Percentiles rank a stretch among this genome's conserved stretches.
Conservation (phyloP, 2,888 invertebrate species). For the Lycia hirtaria region DNA sequence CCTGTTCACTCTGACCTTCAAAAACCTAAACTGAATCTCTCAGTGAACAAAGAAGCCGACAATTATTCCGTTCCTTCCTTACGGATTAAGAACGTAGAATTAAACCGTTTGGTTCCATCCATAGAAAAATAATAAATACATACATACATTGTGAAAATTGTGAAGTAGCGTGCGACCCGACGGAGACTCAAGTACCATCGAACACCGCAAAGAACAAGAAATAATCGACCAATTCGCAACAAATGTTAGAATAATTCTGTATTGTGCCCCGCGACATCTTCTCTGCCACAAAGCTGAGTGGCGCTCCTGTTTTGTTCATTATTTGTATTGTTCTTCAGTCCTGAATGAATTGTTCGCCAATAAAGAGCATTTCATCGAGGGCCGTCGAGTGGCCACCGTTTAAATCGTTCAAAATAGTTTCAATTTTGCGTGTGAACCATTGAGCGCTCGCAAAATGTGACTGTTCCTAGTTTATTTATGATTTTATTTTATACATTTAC, state of each 20-base stretch:
- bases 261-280: constrained; percentile 78
- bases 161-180: constrained; percentile 3
- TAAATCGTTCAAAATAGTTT: constrained; percentile 56
- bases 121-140: no score
- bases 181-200: constrained; percentile 40
- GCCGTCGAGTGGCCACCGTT: constrained; percentile 58
- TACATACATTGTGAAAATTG: no score
- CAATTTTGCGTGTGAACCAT: constrained; percentile 38
- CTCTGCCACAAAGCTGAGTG: constrained; percentile 68
- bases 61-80: no score
- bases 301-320: constrained; percentile 68
- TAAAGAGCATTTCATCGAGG: constrained; percentile 43
- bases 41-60: no score
- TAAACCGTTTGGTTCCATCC: no score
- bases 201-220: constrained; percentile 58
- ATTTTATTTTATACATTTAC: no score
- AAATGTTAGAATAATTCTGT: constrained; percentile 76
- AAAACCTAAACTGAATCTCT: no score
- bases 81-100: no score
- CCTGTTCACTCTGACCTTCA: no score
- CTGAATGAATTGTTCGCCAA: constrained; percentile 2
- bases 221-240: constrained; percentile 69
- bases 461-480: no score
- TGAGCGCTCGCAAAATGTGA: neutral
- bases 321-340: constrained; percentile 70